These are phyloP conservation scores for Uropetala carovei DNA, from an alignment of 2,888 invertebrate genomes.

Conservation along the genomic window DNA sequence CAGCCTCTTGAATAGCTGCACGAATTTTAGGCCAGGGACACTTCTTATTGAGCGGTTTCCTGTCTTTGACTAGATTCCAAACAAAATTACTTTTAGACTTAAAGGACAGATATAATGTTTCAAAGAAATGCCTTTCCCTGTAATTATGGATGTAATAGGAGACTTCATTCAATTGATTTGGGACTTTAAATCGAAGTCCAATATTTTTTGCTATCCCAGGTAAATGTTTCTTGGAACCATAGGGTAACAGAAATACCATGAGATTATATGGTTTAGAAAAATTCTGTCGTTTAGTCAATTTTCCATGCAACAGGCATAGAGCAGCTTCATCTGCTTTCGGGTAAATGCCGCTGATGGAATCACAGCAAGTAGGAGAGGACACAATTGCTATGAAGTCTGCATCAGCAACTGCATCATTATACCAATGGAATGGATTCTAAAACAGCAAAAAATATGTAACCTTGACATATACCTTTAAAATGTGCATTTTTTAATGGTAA, in stretches of 20 bases:
- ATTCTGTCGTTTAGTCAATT: slow-evolving; percentile 69
- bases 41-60: neutral
- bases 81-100: neutral
- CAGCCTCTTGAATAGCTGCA: neutral
- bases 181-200: slow-evolving; percentile 71
- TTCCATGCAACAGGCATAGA: slow-evolving; percentile 71
- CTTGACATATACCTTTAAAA: neutral
- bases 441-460: slow-evolving; percentile 48
- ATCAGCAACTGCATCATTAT: slow-evolving; percentile 71
- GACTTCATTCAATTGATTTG: slow-evolving; percentile 71
- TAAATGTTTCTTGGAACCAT: slow-evolving; percentile 72
- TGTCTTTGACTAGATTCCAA: slow-evolving; percentile 8
- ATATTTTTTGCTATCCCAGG: slow-evolving; percentile 73
- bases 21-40: neutral
- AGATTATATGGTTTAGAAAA: slow-evolving; percentile 70
- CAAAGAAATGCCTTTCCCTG: neutral
- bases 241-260: slow-evolving; percentile 72
- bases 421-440: slow-evolving; percentile 73
- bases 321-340: slow-evolving; percentile 72
- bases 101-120: slow-evolving; percentile 5
- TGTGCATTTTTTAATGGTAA: neutral
- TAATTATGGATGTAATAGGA: slow-evolving; percentile 64
- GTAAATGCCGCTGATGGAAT: slow-evolving; percentile 69
- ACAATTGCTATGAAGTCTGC: slow-evolving; percentile 72
- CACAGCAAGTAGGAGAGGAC: slow-evolving; percentile 71